Conservation (phyloP, 2,888 invertebrate genomes). For the Drosophila mulleri region DNA sequence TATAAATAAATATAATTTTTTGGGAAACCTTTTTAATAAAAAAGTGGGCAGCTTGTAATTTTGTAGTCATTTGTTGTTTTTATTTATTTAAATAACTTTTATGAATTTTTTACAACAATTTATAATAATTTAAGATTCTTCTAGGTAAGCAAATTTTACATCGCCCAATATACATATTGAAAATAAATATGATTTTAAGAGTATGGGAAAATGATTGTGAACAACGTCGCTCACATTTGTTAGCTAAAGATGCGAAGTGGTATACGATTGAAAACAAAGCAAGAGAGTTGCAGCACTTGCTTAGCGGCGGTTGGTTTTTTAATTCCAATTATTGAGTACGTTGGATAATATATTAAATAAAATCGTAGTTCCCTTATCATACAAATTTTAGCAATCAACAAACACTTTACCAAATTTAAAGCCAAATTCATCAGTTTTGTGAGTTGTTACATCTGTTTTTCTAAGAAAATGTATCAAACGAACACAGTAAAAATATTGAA, state of each 20-base stretch:
- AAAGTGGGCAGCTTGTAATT: too few relatives aligned
- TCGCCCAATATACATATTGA: too few relatives aligned
- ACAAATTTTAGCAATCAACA: background rate
- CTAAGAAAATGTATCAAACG: constrained; percentile 3
- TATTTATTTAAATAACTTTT: too few relatives aligned
- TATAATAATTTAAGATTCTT: too few relatives aligned
- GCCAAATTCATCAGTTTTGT: background rate
- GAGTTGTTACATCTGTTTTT: background rate
- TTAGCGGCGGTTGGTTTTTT: constrained; percentile 11
- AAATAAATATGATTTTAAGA: background rate
- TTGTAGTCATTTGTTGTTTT: too few relatives aligned
- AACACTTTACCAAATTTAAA: background rate
- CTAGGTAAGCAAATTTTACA: too few relatives aligned
- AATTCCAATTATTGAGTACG: background rate
- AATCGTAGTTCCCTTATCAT: background rate
- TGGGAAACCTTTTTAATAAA: too few relatives aligned
- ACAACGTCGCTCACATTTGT: too few relatives aligned
- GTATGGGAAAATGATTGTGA: constrained; percentile 7
- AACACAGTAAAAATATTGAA: background rate
- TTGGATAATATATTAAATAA: background rate
- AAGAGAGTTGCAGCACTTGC: constrained; percentile 16
- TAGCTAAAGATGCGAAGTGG: constrained; percentile 4
- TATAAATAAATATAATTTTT: too few relatives aligned
- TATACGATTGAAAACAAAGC: constrained; percentile 9
- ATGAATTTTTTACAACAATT: too few relatives aligned